Conservation (phyloP, 1,140 invertebrate genomes). For the Agrilus planipennis region DNA sequence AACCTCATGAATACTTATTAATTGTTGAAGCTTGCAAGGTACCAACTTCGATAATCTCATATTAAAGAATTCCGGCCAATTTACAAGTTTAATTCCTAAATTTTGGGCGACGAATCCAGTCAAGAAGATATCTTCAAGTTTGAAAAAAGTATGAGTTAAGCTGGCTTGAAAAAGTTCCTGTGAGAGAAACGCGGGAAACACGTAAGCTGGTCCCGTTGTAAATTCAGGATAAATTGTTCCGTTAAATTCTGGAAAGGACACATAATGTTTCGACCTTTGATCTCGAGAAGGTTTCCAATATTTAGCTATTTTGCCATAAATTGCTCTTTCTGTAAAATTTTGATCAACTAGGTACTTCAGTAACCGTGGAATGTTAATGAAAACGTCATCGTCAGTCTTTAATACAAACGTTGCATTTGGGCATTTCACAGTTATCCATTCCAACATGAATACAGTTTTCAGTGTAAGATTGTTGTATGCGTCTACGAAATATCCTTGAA, state of each 20-base stretch:
- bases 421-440: neutral
- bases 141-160: slow-evolving; percentile 60
- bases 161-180: slow-evolving; percentile 54
- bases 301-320: slow-evolving; percentile 69
- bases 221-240: slow-evolving; percentile 66
- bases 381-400: slow-evolving; percentile 2
- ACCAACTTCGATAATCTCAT: slow-evolving; percentile 61
- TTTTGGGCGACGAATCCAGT: slow-evolving; percentile 74
- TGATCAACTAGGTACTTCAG: slow-evolving; percentile 57
- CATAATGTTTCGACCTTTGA: slow-evolving; percentile 73
- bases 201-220: slow-evolving; percentile 76
- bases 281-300: slow-evolving; percentile 78
- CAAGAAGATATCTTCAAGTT: slow-evolving; percentile 81
- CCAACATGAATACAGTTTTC: neutral
- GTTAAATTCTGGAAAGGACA: slow-evolving; percentile 60
- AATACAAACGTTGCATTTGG: neutral
- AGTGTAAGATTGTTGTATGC: slow-evolving; percentile 3
- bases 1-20: slow-evolving; percentile 68
- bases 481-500: slow-evolving; percentile 4
- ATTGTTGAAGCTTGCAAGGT: slow-evolving; percentile 64
- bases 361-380: neutral
- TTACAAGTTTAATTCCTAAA: slow-evolving; percentile 54
- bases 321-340: slow-evolving; percentile 48
- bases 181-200: slow-evolving; percentile 57
- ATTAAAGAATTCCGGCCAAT: slow-evolving; percentile 72